Evolutionary conservation across 1,140 invertebrate species (phyloP).

Genomic region (Drosophila tristis): DNA sequence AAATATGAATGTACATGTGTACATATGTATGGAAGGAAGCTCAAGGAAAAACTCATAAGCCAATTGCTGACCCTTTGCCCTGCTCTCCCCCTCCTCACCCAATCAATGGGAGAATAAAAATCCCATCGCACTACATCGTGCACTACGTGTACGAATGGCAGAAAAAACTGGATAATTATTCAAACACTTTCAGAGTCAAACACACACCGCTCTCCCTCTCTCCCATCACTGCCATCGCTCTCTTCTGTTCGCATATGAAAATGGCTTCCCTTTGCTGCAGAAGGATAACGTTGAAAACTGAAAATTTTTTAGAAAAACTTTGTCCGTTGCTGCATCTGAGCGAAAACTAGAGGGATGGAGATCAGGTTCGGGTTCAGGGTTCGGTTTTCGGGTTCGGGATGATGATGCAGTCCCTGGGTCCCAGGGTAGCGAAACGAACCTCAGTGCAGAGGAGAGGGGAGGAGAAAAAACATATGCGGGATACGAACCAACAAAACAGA

Average conservation of each 20-base stretch:
- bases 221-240: too few relatives aligned
- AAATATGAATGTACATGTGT: background rate
- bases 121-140: constrained; percentile 16
- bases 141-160: background rate
- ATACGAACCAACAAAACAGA: constrained; percentile 35
- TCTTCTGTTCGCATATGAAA: background rate
- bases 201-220: constrained; percentile 14
- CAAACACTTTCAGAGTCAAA: constrained; percentile 79
- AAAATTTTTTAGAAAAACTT: constrained; percentile 48
- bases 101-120: constrained; percentile 31
- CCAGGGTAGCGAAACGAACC: constrained; percentile 57
- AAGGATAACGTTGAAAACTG: constrained; percentile 37
- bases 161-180: constrained; percentile 75
- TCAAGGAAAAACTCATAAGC: constrained; percentile 50
- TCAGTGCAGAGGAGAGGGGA: constrained; percentile 20
- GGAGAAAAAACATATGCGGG: constrained; percentile 74
- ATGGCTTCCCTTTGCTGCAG: constrained; percentile 18
- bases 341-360: constrained; percentile 4
- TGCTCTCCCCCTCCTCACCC: background rate
- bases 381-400: constrained; percentile 22
- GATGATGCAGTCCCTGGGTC: constrained; percentile 58
- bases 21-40: constrained; percentile 1
- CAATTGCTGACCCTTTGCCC: constrained; percentile 25
- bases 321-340: constrained; percentile 28
- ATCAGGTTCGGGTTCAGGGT: constrained; percentile 7